A percentile compares a stretch with the other conserved stretches of the same genome.
Evolutionary conservation across 1,140 invertebrate genomes (phyloP).

Genomic region (Philotrypesis tridentata): DNA sequence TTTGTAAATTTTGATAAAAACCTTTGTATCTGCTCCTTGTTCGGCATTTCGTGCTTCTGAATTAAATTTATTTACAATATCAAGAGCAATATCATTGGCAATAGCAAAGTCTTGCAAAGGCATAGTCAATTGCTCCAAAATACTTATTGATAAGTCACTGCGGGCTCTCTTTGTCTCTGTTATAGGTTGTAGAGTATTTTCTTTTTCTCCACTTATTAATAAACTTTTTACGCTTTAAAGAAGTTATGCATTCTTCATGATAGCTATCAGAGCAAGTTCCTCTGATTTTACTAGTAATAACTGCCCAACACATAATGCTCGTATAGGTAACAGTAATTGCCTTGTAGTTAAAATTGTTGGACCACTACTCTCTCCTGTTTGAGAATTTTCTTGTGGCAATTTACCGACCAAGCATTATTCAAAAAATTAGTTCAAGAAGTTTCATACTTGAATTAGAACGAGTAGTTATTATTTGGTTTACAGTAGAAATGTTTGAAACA

Average conservation of each 20-base stretch:
- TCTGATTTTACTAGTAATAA: conserved; percentile 75
- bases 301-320: conserved; percentile 78
- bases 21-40: conserved; percentile 64
- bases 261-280: conserved; percentile 77
- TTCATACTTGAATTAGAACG: conserved; percentile 63
- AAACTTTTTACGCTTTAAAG: conserved; percentile 76
- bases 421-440: conserved; percentile 61
- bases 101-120: too few species aligned
- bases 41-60: conserved; percentile 58
- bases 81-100: conserved; percentile 55
- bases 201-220: conserved; percentile 73
- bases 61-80: conserved; percentile 58
- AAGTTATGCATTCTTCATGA: conserved; percentile 81
- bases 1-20: too few species aligned
- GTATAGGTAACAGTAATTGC: too few species aligned
- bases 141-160: conserved; percentile 78
- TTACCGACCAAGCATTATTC: conserved; percentile 75
- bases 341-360: too few species aligned
- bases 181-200: conserved; percentile 72
- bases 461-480: conserved; percentile 67
- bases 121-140: conserved; percentile 80
- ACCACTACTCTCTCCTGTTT: too few species aligned
- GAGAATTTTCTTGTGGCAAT: conserved; percentile 66
- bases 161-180: conserved; percentile 76
- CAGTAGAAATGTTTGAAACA: conserved; percentile 62